Conservation (phyloP, 2,888 invertebrate species). For the Parnassius glacialis region DNA sequence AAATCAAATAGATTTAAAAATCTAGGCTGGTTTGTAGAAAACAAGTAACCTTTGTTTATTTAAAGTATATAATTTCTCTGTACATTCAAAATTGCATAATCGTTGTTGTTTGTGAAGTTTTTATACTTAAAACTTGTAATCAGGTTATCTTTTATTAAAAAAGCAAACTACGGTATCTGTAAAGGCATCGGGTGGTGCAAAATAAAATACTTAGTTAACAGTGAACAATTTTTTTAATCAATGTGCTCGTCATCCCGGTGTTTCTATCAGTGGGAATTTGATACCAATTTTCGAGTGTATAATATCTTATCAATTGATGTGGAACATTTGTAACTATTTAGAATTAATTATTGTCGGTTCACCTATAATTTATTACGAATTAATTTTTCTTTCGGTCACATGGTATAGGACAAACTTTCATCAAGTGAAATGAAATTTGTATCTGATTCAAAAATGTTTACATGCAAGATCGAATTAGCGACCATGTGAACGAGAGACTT, state of each 20-base stretch:
- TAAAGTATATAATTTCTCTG: conserved; percentile 40
- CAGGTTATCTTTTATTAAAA: conserved; percentile 63
- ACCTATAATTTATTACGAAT: conserved; percentile 60
- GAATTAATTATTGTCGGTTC: conserved; percentile 52
- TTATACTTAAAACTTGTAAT: conserved; percentile 75
- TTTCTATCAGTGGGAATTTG: conserved; percentile 16
- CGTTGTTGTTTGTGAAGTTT: conserved; percentile 73
- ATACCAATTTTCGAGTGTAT: conserved; percentile 41
- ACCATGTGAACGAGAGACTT: conserved; percentile 53
- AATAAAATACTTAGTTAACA: conserved; percentile 72
- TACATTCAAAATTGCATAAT: conserved; percentile 72
- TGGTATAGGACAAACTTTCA: conserved; percentile 22
- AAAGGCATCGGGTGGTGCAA: conserved; percentile 68
- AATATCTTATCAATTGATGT: conserved; percentile 54
- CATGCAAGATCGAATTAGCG: conserved; percentile 30
- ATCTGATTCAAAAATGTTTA: conserved; percentile 6
- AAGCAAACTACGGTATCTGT: conserved; percentile 63
- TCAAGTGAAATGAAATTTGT: conserved; percentile 1
- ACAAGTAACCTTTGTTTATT: conserved; percentile 31
- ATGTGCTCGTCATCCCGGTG: conserved; percentile 29
- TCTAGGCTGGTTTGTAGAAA: conserved; percentile 51
- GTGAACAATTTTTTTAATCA: conserved; percentile 49
- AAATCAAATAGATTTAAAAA: conserved; percentile 51
- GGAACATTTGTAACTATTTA: conserved; percentile 55
- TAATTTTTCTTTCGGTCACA: conserved; percentile 54